phyloP scores from a whole-genome alignment of 2,797 vertebrate species.

The Etheostoma perlongum region DNA sequence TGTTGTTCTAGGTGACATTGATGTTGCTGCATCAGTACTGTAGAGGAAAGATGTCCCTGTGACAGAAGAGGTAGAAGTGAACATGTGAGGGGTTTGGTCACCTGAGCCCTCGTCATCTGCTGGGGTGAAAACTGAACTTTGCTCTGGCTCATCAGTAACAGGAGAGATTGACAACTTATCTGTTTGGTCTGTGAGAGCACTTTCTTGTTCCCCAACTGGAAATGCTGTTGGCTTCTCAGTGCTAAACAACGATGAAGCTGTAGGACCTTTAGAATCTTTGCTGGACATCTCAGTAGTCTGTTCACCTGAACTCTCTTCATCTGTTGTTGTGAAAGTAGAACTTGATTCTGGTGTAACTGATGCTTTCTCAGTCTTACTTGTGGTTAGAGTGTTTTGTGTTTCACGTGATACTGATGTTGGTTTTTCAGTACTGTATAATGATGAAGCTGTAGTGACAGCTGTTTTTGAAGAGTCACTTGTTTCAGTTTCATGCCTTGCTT shows the following conservation, averaged over 20 bases:
- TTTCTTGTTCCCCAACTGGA: background rate
- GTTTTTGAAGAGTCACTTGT: background rate
- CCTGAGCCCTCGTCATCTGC: slow-evolving; percentile 31
- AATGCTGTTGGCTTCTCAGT: slow-evolving; percentile 18
- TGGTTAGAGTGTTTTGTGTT: background rate
- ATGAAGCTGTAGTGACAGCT: background rate
- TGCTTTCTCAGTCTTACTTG: background rate
- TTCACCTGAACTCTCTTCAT: background rate
- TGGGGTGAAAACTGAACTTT: background rate
- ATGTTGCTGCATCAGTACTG: background rate
- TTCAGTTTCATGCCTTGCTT: background rate
- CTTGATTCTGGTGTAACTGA: background rate
- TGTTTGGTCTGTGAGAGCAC: slow-evolving; percentile 23
- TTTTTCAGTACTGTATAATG: background rate
- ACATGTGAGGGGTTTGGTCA: background rate
- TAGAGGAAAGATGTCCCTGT: background rate
- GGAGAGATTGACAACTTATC: background rate
- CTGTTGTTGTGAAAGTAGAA: background rate
- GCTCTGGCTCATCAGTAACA: background rate
- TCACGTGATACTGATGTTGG: background rate
- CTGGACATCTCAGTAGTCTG: background rate
- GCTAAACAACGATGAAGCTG: slow-evolving; percentile 21
- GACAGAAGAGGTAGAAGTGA: background rate
- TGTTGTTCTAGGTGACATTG: background rate
- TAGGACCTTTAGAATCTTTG: background rate